phyloP scores from a whole-genome alignment of 1,140 invertebrate species.

The Pantala flavescens region DNA sequence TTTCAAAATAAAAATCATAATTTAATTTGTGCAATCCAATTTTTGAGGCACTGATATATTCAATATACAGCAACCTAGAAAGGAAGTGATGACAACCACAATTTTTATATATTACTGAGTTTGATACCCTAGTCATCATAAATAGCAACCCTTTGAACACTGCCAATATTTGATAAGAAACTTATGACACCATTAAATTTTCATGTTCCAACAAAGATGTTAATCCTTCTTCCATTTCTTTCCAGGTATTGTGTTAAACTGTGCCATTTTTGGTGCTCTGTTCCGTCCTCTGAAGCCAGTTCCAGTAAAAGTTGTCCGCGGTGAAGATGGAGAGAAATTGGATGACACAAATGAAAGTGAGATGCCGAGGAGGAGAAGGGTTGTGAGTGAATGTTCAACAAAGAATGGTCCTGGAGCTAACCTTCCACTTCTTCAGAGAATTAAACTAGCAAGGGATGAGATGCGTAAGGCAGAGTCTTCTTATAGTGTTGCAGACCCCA shows the following conservation, averaged over 20 bases:
- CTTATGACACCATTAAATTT: too few species aligned
- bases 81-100: too few species aligned
- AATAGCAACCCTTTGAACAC: too few species aligned
- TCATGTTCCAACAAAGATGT: neutral
- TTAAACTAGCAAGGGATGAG: conserved; percentile 37
- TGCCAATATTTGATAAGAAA: too few species aligned
- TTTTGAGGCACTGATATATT: too few species aligned
- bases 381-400: conserved; percentile 12
- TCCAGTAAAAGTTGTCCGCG: neutral
- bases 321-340: neutral
- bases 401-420: conserved; percentile 29
- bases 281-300: conserved; percentile 67
- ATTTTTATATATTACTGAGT: too few species aligned
- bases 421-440: conserved; percentile 34
- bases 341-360: neutral
- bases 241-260: conserved; percentile 57
- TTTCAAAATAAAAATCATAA: too few species aligned
- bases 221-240: conserved; percentile 25
- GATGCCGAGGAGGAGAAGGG: conserved; percentile 17
- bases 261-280: conserved; percentile 64
- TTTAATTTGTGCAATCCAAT: too few species aligned
- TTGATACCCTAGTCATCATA: too few species aligned
- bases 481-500: conserved; percentile 24
- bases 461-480: conserved; percentile 28
- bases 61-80: too few species aligned